Base-by-base conservation (phyloP, 2,797 vertebrate genomes). In the Erethizon dorsatum region DNA sequence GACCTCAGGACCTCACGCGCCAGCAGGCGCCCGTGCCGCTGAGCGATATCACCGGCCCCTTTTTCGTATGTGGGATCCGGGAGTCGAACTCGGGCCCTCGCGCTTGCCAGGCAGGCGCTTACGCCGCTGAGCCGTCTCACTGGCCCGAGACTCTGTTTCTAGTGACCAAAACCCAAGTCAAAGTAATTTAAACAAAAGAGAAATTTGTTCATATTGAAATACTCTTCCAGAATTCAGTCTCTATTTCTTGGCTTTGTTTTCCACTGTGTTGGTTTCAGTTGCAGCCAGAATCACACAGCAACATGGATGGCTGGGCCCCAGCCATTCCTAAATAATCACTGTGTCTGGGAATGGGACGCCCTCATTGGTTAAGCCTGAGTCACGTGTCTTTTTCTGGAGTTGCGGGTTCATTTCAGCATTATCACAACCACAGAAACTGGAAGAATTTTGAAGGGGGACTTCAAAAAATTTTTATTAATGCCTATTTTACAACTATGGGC, bases 251-350 rank as follows among this genome's bases (percentile, higher is more conserved):
- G 4, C 17, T 15, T 8, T 2, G 24, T 14, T 80, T 73, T 26
- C 61, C 56, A 0, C 61, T 2, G 0, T 11, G 12, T 13, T 41
- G 65, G 71, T 82, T 80, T 57, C 84, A 22, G 24, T 11, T 22
- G 50, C 56, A 90, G 59, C 18, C 54, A 79, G 26, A 57, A 17
- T 31, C 84, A 22, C 5, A 31, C 2, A 20, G 77, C 13, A 13
- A 77, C 65, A 56, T 41, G 22, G 33, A 7, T 1, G 3, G 57
- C 28, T 12, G 4, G 24, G 47, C 17, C 33, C 80, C n/a, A 18
- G 14, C 12, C 4, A 0, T 17, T 84, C 45, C 78, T 5, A 17
- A 63, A 1, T 5, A 8, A 22, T 37, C 14, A 0, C 33, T 12
- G n/a, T 47, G 57, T 41, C 75, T 22, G 24, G 54, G 61, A 18